Base-by-base conservation (phyloP, 2,888 invertebrate genomes). In the Drosophila borealis region DNA sequence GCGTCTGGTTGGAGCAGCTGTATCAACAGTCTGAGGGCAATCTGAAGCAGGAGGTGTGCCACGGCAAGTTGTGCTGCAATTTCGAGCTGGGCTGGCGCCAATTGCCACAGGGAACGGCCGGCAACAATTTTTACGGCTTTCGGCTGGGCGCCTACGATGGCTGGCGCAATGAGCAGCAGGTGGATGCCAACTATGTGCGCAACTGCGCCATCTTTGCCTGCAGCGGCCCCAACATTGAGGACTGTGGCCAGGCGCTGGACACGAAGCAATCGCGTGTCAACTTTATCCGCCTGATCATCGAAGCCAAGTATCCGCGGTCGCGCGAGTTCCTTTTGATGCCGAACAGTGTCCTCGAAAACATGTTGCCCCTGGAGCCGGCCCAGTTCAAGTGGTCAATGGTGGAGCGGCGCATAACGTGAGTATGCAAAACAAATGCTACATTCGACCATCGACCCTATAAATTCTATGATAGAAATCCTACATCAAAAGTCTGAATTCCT, bases 201-300 rank as follows among this genome's bases (percentile, higher is more conserved):
- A 89, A 92, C 42, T 94, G 94, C 73, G 93, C 90, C 1, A 50
- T 94, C 3, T 89, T 94, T 13, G 91, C 93, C 37, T 94, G 94
- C 78, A 76, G 68, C 2, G 88, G 90, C 0, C 51, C 80, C 2
- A 49, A 55, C 3, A 65, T 91, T 6, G 57, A 50, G n/a, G 81
- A 89, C 3, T 92, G 92, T 56, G 92, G 87, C 0, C 66, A 72
- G 37, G 21, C 78, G 4, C 74, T 80, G 3, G 44, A 63, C 2
- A 72, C 3, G 1, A 60, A 67, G 0, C 50, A 57, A 11, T 66
- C 77, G 0, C 59, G 64, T 4, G 69, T 88, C 2, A 51, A 54
- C 11, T 90, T 92, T 57, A 78, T 76, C 4, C 69, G 64, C 0
- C 53, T 92, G 1, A 9, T 59, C 0, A 86, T 91, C 44, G 78